phyloP scores from a whole-genome alignment of 2,113 vertebrate genomes.

The Carassius gibelio region DNA sequence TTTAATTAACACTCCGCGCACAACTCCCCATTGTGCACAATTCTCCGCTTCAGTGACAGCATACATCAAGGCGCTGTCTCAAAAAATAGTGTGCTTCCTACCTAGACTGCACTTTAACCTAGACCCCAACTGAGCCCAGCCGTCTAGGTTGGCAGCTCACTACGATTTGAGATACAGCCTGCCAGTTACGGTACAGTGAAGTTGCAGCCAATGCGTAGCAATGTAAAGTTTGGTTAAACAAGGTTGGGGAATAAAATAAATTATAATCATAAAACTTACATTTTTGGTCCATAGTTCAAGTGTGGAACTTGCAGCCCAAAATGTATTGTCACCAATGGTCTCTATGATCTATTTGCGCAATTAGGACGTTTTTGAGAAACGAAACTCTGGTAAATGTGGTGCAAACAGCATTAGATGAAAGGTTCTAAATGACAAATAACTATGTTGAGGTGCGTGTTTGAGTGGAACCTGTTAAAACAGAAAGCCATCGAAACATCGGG shows the following conservation, averaged over 20 bases:
- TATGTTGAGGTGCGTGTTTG: not conserved
- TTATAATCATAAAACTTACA: not conserved
- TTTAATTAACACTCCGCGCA: slow-evolving; percentile 62
- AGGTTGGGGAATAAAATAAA: not conserved
- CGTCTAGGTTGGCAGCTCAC: not conserved
- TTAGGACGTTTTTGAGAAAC: not conserved
- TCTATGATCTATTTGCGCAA: too few relatives aligned
- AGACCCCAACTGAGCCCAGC: not conserved
- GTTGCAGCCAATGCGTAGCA: not conserved
- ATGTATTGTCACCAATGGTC: not conserved
- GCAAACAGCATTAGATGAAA: not conserved
- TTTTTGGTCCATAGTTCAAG: not conserved
- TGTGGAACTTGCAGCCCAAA: not conserved
- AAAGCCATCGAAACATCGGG: not conserved
- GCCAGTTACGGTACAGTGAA: not conserved
- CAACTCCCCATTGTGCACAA: slow-evolving; percentile 57
- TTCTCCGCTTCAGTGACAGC: slow-evolving; percentile 43
- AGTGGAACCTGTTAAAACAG: not conserved
- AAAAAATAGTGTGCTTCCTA: slow-evolving; percentile 19
- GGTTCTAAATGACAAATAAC: not conserved
- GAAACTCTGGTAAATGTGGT: not conserved
- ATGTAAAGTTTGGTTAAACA: slow-evolving; percentile 9
- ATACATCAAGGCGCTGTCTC: slow-evolving; percentile 20
- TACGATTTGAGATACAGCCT: not conserved
- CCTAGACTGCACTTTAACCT: not conserved